Evolutionary conservation across 2,113 vertebrate genomes (phyloP).

Genomic region (Picathartes gymnocephalus): DNA sequence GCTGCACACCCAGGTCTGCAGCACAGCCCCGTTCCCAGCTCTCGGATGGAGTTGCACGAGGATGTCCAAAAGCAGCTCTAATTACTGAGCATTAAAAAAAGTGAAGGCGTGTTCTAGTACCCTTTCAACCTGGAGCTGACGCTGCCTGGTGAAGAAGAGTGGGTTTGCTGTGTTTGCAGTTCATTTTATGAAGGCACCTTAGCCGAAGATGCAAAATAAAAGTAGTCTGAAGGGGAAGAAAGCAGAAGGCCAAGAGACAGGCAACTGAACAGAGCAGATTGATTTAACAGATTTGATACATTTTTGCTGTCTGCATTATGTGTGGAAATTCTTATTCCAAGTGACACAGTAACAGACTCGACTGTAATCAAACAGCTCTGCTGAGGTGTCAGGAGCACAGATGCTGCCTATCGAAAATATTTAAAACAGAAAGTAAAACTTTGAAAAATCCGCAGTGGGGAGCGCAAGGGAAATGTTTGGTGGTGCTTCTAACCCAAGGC

Average conservation of each 20-base stretch:
- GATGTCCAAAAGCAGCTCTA: background rate
- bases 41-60: background rate
- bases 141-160: background rate
- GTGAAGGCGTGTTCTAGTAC: background rate
- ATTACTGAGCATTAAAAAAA: background rate
- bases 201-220: background rate
- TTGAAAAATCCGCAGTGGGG: background rate
- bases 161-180: background rate
- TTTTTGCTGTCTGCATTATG: slow-evolving; percentile 3
- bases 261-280: slow-evolving; percentile 34
- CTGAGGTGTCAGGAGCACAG: slow-evolving; percentile 21
- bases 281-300: background rate
- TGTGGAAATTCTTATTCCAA: slow-evolving; percentile 14
- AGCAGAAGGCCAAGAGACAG: slow-evolving; percentile 22
- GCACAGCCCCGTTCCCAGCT: background rate
- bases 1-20: background rate
- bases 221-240: background rate
- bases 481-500: background rate
- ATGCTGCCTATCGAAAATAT: slow-evolving; percentile 23
- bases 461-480: background rate
- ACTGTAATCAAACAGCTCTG: slow-evolving; percentile 24
- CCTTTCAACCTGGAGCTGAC: slow-evolving; percentile 2
- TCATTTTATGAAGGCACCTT: background rate
- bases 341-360: background rate
- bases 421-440: slow-evolving; percentile 45